Percentiles rank a stretch among this genome's conserved stretches.
Evolutionary conservation across 2,113 vertebrate genomes (phyloP).

Genomic region (Entomyzon cyanotis): DNA sequence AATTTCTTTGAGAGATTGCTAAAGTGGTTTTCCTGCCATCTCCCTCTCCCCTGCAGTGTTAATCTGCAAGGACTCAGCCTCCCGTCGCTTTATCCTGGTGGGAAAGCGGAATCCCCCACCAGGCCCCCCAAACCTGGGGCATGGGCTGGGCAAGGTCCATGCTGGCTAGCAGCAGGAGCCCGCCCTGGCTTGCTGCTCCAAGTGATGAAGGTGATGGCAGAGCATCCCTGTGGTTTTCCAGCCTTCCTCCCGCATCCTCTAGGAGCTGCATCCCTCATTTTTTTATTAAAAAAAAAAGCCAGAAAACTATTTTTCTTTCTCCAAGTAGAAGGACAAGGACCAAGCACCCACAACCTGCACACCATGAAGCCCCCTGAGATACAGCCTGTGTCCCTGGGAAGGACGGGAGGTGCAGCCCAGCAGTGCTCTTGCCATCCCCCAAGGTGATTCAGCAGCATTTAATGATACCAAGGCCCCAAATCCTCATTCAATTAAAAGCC

Average conservation of each 20-base stretch:
- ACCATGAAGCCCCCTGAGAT: not conserved
- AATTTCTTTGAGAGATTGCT: not conserved
- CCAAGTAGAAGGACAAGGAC: not conserved
- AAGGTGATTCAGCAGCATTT: not conserved
- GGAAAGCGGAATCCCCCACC: fast-evolving
- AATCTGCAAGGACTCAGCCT: not conserved
- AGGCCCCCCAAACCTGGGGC: not conserved
- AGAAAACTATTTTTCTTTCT: not conserved
- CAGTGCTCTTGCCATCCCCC: not conserved
- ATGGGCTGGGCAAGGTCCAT: not conserved
- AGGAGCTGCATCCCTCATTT: fast-evolving
- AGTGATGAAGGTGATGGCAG: not conserved
- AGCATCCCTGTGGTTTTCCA: not conserved
- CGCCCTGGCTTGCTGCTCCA: not conserved
- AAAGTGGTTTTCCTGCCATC: not conserved
- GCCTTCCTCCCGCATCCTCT: not conserved
- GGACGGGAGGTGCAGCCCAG: fast-evolving
- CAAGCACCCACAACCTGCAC: not conserved
- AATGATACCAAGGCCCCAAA: not conserved
- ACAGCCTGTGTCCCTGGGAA: not conserved
- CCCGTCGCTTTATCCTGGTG: fast-evolving
- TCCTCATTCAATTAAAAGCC: not conserved
- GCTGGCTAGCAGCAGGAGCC: not conserved
- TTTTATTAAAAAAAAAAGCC: not conserved
- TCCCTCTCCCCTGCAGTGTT: not conserved